A percentile compares a stretch with the other conserved stretches of the same genome.
These are phyloP conservation scores for Venusia cambrica DNA, from an alignment of 2,888 invertebrate species.

Conservation along the genomic window DNA sequence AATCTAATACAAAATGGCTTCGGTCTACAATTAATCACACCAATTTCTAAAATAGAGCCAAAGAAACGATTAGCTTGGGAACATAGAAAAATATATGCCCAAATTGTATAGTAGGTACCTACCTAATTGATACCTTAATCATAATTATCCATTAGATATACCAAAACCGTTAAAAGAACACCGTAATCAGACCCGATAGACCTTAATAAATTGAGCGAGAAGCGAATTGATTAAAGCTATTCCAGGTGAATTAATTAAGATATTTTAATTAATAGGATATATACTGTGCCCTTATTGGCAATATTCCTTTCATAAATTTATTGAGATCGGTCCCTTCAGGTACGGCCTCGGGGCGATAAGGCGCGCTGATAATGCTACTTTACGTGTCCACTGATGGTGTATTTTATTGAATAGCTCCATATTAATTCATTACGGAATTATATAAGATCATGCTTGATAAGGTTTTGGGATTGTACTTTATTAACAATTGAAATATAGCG, in stretches of 20 bases:
- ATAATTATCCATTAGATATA: conserved; percentile 15
- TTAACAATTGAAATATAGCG: no score
- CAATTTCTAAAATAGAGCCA: background rate
- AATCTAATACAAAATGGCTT: no score
- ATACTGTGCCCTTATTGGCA: conserved; percentile 78
- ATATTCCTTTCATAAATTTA: conserved; percentile 81
- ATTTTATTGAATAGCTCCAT: conserved; percentile 23
- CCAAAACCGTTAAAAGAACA: conserved; percentile 33
- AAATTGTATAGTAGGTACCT: no score
- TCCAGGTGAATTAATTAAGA: conserved; percentile 80
- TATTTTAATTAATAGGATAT: conserved; percentile 81
- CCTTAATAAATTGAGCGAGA: conserved; percentile 78
- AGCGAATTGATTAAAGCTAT: conserved; percentile 79
- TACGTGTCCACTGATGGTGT: conserved; percentile 32
- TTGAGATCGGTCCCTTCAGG: conserved; percentile 74
- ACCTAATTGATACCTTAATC: no score
- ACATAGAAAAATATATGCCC: no score
- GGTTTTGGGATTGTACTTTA: conserved; percentile 3
- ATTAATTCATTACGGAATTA: conserved; percentile 3
- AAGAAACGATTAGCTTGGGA: no score
- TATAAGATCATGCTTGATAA: conserved; percentile 3
- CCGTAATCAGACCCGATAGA: conserved; percentile 53
- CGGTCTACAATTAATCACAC: background rate
- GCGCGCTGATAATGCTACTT: conserved; percentile 51
- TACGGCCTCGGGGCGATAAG: conserved; percentile 64